Evolutionary conservation across 2,888 invertebrate species (phyloP).

Genomic region (Spodoptera littoralis): DNA sequence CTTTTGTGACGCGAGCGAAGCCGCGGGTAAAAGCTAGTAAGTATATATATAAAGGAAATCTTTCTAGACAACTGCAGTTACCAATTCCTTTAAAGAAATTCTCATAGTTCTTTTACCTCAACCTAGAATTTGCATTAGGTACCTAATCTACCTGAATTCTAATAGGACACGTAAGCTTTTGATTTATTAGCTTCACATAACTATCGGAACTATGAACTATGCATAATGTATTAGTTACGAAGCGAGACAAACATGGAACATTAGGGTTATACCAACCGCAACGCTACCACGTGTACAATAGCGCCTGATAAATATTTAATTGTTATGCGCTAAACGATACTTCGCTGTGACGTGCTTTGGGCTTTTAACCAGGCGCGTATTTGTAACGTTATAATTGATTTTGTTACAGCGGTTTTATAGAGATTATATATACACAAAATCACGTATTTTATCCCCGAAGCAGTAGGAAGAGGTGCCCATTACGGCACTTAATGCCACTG

Average conservation of each 20-base stretch:
- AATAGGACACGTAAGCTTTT: not conserved
- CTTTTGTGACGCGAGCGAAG: no score
- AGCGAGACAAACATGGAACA: constrained; percentile 12
- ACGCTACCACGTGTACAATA: constrained; percentile 12
- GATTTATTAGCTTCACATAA: constrained; percentile 10
- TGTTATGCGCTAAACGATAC: constrained; percentile 14
- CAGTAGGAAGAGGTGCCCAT: no score
- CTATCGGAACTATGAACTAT: constrained; percentile 26
- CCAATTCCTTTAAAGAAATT: no score
- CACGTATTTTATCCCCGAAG: no score
- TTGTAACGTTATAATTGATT: not conserved
- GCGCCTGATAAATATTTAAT: constrained; percentile 45
- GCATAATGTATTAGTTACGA: constrained; percentile 28
- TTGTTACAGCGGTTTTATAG: no score
- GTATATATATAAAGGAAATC: no score
- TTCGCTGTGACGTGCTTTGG: constrained; percentile 1
- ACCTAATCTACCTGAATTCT: not conserved
- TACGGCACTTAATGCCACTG: no score
- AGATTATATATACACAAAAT: no score
- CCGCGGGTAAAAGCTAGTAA: no score
- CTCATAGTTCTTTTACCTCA: no score
- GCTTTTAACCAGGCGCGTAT: constrained; percentile 20
- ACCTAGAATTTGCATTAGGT: no score
- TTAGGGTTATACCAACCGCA: constrained; percentile 18
- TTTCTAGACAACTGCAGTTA: no score